A percentile compares a stretch with the other conserved stretches of the same genome.
Conservation (phyloP, 2,888 invertebrate species). For the Ennomos quercinarius region DNA sequence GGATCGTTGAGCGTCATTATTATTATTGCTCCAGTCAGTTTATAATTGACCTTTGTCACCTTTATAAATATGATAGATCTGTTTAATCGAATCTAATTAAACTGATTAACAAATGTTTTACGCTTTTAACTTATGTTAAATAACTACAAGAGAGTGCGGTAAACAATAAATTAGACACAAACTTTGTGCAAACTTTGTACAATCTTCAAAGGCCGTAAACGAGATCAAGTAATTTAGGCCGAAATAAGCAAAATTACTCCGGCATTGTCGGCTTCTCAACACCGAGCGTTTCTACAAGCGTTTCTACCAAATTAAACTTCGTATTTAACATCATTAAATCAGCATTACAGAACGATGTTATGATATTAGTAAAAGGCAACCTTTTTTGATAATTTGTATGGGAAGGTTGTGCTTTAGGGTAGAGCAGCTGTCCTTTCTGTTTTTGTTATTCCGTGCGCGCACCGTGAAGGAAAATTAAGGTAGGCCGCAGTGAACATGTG, state of each 20-base stretch:
- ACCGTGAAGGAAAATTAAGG: conserved; percentile 76
- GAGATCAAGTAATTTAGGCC: conserved; percentile 82
- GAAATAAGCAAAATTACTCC: conserved; percentile 80
- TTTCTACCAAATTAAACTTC: conserved; percentile 61
- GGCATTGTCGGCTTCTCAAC: conserved; percentile 71
- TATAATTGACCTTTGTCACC: conserved; percentile 14
- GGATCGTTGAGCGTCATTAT: too few species aligned
- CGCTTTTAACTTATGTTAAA: conserved; percentile 67
- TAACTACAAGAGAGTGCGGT: conserved; percentile 74
- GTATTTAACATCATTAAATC: conserved; percentile 57
- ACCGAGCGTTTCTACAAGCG: conserved; percentile 64
- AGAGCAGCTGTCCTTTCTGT: conserved; percentile 65
- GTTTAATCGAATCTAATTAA: conserved; percentile 48
- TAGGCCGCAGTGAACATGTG: conserved; percentile 72
- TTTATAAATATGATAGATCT: conserved; percentile 27
- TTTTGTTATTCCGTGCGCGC: conserved; percentile 74
- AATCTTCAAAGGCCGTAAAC: conserved; percentile 81
- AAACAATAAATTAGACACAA: conserved; percentile 82
- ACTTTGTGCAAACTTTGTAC: conserved; percentile 77
- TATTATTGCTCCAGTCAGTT: conserved; percentile 4
- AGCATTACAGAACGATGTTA: conserved; percentile 41
- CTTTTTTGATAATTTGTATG: conserved; percentile 64
- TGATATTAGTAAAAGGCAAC: conserved; percentile 50
- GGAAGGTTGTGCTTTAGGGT: conserved; percentile 59
- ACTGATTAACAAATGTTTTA: conserved; percentile 58